Base-by-base conservation (phyloP, 2,113 vertebrate genomes). In the Marmota monax region DNA sequence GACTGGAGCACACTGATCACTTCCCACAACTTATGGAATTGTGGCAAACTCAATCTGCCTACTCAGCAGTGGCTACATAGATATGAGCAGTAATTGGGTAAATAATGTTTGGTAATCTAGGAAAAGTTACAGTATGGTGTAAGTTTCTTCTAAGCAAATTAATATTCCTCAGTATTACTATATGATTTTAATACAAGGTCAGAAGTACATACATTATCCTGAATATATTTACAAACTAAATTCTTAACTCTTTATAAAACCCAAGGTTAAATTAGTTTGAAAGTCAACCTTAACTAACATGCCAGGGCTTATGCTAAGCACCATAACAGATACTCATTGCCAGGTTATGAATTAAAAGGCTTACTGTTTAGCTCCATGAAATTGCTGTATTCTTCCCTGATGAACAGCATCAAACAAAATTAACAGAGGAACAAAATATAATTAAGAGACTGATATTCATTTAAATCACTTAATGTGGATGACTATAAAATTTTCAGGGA, bases 351-450 rank as follows among this genome's bases (percentile, higher is more conserved):
- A 79, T 77, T 76, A 92, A 95, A 92, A 53, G 29, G 25, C 1
- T 85, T 48, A 34, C 14, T 61, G 18, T 42, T 89, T 23, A 93
- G 63, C 45, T 91, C 32, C 8, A 16, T 27, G 20, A 92, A 92
- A 92, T 7, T 53, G 20, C 61, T 69, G 11, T 17, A 65, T 69
- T 85, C 72, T 74, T n/a, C 20, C n/a, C 39, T 76, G 90, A 79
- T 61, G 37, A 67, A 88, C 92, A 87, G 48, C 13, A 86, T 87
- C 80, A 80, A 92, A 77, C 51, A 86, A 95, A 97, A 77, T 80
- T 83, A 94, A 92, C 5, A 92, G 23, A 34, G 9, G n/a, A 22
- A 10, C 16, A 87, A 61, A 70, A 37, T 6, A 84, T 5, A 29
- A 91, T 84, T 56, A 84, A 86, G 58, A 86, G 4, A 3, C 56